These are phyloP conservation scores for Gymnoscopelus braueri DNA, from an alignment of 2,797 vertebrate genomes.

Conservation along the genomic window DNA sequence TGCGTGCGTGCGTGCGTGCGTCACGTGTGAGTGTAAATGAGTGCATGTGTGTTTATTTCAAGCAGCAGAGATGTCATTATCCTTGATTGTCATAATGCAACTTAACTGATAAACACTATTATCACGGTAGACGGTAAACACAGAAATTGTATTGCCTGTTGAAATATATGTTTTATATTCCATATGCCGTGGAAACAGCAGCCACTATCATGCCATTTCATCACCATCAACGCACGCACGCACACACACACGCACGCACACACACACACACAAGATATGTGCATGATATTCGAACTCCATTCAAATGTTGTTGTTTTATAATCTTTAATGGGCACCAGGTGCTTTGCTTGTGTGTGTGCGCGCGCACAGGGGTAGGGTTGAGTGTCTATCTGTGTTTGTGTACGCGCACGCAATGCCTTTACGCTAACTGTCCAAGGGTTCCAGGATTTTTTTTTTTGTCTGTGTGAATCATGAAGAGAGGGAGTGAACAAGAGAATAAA, in stretches of 20 bases:
- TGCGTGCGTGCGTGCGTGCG: neutral
- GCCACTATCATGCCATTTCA: slow-evolving; percentile 44
- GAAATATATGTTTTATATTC: slow-evolving; percentile 23
- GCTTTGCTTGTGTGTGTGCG: neutral
- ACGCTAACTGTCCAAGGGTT: too few relatives aligned
- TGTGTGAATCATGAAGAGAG: slow-evolving; percentile 8
- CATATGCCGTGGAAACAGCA: slow-evolving; percentile 22
- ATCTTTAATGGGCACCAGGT: slow-evolving; percentile 9
- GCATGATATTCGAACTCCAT: slow-evolving; percentile 28
- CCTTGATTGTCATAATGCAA: slow-evolving; percentile 20
- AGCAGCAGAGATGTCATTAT: slow-evolving; percentile 23
- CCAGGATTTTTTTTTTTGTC: too few relatives aligned
- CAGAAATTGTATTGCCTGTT: slow-evolving; percentile 27
- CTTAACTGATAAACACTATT: slow-evolving; percentile 17
- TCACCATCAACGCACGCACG: slow-evolving; percentile 14
- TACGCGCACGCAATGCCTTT: neutral
- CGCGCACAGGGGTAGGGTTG: neutral
- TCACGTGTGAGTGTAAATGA: neutral
- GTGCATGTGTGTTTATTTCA: neutral
- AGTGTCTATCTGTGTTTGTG: neutral
- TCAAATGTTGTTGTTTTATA: slow-evolving; percentile 44
- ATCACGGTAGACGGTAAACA: neutral
- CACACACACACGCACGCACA: slow-evolving; percentile 4
- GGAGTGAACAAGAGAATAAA: slow-evolving; percentile 9
- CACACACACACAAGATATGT: slow-evolving; percentile 16